Percentiles rank a stretch among this genome's conserved stretches.
Conservation (phyloP, 1,140 invertebrate genomes). For the Aphelenchoides fujianensis region DNA sequence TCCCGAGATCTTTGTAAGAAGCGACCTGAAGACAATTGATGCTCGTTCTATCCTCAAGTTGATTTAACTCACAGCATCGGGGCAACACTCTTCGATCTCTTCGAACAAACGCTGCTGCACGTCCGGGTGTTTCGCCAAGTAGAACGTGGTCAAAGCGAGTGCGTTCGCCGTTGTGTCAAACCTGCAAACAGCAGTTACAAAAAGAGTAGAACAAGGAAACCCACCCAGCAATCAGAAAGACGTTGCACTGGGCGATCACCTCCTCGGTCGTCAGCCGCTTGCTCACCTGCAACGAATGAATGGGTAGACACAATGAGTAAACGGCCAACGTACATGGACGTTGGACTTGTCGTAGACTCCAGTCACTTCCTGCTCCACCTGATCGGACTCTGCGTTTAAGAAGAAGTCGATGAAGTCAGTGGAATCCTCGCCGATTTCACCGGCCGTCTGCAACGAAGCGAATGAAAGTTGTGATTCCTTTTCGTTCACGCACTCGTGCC, state of each 20-base stretch:
- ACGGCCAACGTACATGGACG: conserved; percentile 7
- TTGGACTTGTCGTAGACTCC: conserved; percentile 17
- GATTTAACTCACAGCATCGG: conserved; percentile 32
- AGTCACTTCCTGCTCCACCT: conserved; percentile 24
- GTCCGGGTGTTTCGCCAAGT: conserved; percentile 69
- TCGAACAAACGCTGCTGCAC: conserved; percentile 68
- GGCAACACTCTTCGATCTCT: conserved; percentile 68
- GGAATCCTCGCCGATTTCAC: conserved; percentile 13
- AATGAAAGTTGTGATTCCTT: too few relatives aligned
- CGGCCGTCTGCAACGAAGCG: conserved; percentile 17
- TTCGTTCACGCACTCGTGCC: not conserved
- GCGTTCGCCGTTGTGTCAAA: conserved; percentile 75
- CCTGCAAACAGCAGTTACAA: too few relatives aligned
- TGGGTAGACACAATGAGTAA: conserved; percentile 8
- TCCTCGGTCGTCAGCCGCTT: conserved; percentile 62
- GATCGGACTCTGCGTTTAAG: conserved; percentile 40
- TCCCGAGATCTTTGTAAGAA: conserved; percentile 43
- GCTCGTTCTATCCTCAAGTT: not conserved
- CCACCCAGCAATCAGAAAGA: conserved; percentile 66
- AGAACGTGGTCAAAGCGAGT: conserved; percentile 70
- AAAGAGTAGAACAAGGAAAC: too few relatives aligned
- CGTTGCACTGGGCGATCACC: conserved; percentile 64
- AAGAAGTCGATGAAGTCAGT: conserved; percentile 54
- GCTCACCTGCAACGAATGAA: conserved; percentile 21
- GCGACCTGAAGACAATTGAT: conserved; percentile 32